Percentiles rank a stretch among this genome's conserved stretches.
phyloP scores from a whole-genome alignment of 1,140 invertebrate genomes.

The Adelges cooleyi region DNA sequence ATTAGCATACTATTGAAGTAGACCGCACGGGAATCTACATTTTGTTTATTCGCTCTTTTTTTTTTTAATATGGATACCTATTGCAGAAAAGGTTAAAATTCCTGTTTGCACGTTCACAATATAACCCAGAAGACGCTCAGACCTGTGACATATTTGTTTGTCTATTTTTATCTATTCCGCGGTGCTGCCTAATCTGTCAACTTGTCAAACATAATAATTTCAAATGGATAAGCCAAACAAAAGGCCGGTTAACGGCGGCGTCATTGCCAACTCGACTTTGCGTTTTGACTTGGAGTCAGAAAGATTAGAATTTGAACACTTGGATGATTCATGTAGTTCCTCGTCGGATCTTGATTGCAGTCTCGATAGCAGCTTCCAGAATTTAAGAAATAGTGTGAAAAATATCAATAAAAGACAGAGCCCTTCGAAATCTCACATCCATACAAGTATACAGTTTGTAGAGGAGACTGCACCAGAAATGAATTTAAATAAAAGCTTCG shows the following conservation, averaged over 20 bases:
- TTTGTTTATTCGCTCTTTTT: too few species aligned
- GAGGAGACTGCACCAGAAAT: background rate
- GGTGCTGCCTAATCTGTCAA: background rate
- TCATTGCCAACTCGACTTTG: background rate
- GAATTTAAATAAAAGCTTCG: background rate
- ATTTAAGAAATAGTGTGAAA: background rate
- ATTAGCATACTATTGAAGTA: too few species aligned
- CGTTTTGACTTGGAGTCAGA: background rate
- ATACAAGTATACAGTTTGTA: too few species aligned
- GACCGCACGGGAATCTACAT: too few species aligned
- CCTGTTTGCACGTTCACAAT: background rate
- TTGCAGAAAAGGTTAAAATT: slow-evolving; percentile 6
- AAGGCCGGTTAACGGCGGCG: background rate
- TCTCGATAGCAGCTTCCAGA: background rate
- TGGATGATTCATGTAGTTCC: background rate
- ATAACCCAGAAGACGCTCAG: slow-evolving; percentile 13
- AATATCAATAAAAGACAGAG: too few species aligned
- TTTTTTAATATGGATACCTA: too few species aligned
- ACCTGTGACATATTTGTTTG: background rate
- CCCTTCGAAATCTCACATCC: too few species aligned
- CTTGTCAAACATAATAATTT: background rate
- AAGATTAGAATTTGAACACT: background rate
- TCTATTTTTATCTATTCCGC: slow-evolving; percentile 11
- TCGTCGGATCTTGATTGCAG: background rate
- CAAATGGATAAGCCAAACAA: background rate